Evolutionary conservation across 2,797 vertebrate genomes (phyloP), one percentile per base, ranked within the genome.

Genomic region (Tauraco hartlaubi): DNA sequence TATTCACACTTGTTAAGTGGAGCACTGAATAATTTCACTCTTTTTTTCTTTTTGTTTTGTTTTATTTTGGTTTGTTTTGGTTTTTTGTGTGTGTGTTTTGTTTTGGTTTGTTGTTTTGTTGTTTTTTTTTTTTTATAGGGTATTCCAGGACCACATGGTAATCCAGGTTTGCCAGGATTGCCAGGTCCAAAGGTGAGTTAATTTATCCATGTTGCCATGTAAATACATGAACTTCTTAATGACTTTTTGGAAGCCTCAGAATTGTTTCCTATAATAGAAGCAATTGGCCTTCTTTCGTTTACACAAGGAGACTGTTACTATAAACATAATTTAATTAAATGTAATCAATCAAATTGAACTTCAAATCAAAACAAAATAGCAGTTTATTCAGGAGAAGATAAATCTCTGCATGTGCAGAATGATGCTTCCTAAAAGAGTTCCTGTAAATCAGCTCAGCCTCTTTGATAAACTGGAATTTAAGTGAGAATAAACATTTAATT

Each of bases 151-250:
- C 99, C 98, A 91, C 98, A 99, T 94, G 99, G 99, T 97, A 99
- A 98, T 94, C 99, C 99, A 76, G 99, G 99, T 66, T 97, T 98
- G 84, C 98, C 98, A 93, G 99, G 99, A 97, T 96, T 98, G 93
- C 98, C 98, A 94, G 99, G 99, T 89, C 98, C 97, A 82, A 99
- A 99, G 98, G 99, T 99, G 94, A 98, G 99, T 97, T 86, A 84
- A 56, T 58, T 87, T 72, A 22, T 73, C 35, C 12, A 12, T 28
- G 10, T 49, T 87, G 33, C 31, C 46, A 4, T 85, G 52, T 95
- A 33, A 61, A 72, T 51, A 37, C 1, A 7, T 35, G 7, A 80
- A 79, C 51, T 82, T 90, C 12, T 16, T 76, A 43, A 82, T 59
- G 19, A 29, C n/a, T 76, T 77, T 90, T 77, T 91, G 64, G 66